A percentile compares a stretch with the other conserved stretches of the same genome.
These are phyloP conservation scores for Conus canariensis DNA, from an alignment of 2,888 invertebrate species.

Conservation along the genomic window DNA sequence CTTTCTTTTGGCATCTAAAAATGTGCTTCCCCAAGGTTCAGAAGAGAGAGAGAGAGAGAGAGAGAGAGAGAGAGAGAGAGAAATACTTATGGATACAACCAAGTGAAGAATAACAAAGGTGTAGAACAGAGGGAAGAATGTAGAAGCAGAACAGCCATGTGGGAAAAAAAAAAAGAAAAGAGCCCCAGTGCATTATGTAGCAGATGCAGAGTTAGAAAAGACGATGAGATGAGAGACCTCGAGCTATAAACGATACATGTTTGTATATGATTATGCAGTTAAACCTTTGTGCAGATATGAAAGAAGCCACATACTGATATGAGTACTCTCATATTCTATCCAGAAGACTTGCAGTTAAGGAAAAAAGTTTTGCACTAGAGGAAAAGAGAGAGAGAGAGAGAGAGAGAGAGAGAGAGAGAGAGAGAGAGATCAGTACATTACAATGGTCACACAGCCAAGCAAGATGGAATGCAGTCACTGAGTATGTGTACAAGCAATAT, in stretches of 20 bases:
- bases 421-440: background rate
- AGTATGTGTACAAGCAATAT: background rate
- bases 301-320: background rate
- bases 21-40: background rate
- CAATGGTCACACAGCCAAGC: background rate
- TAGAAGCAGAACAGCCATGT: background rate
- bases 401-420: slow-evolving; percentile 22
- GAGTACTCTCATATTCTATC: background rate
- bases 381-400: slow-evolving; percentile 3
- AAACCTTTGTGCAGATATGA: background rate
- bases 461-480: background rate
- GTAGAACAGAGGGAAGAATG: background rate
- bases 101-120: background rate
- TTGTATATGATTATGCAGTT: no score
- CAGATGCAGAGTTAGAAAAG: background rate
- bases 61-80: slow-evolving; percentile 37
- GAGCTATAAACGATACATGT: background rate
- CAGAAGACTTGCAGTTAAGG: background rate
- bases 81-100: background rate
- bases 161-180: background rate
- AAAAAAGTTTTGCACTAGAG: background rate
- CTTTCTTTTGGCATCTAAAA: slow-evolving; percentile 11
- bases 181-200: no score
- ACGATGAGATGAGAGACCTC: background rate
- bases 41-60: slow-evolving; percentile 35